Evolutionary conservation across 2,797 vertebrate genomes (phyloP).

Genomic region (Mustela erminea): DNA sequence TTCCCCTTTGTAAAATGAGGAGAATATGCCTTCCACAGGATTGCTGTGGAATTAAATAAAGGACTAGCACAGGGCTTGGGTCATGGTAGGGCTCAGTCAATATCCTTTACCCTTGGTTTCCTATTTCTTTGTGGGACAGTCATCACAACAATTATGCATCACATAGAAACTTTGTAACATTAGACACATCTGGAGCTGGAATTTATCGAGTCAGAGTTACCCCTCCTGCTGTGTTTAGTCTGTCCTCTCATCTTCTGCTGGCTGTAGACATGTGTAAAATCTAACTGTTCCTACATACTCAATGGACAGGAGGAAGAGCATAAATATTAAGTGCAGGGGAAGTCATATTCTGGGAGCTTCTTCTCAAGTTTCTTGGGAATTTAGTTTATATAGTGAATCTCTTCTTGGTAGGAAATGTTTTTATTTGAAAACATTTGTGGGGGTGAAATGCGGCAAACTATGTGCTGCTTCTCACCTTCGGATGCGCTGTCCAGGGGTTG

Average conservation of each 20-base stretch:
- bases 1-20: slow-evolving; percentile 15
- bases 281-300: slow-evolving; percentile 59
- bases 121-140: not conserved
- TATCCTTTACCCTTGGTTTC: slow-evolving; percentile 1
- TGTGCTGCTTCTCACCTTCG: not conserved
- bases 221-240: slow-evolving; percentile 63
- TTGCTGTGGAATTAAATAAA: not conserved
- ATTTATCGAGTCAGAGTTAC: slow-evolving; percentile 66
- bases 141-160: slow-evolving; percentile 68
- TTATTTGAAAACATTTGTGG: not conserved
- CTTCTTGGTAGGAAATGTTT: not conserved
- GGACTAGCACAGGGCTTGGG: not conserved
- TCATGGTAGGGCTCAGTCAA: not conserved
- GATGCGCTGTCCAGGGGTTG: not conserved
- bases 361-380: slow-evolving; percentile 50
- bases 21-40: not conserved
- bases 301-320: slow-evolving; percentile 30
- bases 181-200: slow-evolving; percentile 55
- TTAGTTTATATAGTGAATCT: slow-evolving; percentile 55
- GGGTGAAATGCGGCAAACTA: not conserved
- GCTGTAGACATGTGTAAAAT: slow-evolving; percentile 75
- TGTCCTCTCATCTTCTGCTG: slow-evolving; percentile 74
- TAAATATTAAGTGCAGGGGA: slow-evolving; percentile 77
- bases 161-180: slow-evolving; percentile 80
- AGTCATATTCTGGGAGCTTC: slow-evolving; percentile 34